phyloP scores from a whole-genome alignment of 2,113 vertebrate genomes.

The Desmodus rotundus region DNA sequence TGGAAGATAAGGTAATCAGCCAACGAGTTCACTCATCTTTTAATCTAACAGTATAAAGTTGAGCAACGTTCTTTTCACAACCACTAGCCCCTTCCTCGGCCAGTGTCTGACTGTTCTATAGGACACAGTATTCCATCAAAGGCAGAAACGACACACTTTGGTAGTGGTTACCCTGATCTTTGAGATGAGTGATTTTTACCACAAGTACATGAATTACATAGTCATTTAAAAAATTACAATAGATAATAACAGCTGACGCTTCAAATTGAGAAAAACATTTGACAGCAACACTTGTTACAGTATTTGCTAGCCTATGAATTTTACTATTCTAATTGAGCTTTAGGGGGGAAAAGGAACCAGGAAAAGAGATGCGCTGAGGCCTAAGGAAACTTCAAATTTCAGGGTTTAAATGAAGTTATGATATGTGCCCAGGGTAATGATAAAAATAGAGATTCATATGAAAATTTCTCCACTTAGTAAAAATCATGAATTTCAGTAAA shows the following conservation, averaged over 20 bases:
- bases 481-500: conserved; percentile 51
- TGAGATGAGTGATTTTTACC: conserved; percentile 50
- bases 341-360: conserved; percentile 22
- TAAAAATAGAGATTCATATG: conserved; percentile 1
- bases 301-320: conserved; percentile 39
- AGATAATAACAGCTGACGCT: conserved; percentile 48
- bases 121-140: conserved; percentile 27
- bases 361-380: conserved; percentile 32
- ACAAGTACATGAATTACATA: conserved; percentile 5
- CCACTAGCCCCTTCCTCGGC: not conserved
- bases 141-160: conserved; percentile 8
- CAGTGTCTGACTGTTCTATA: not conserved
- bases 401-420: conserved; percentile 20
- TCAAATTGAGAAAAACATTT: conserved; percentile 58
- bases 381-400: conserved; percentile 9
- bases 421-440: conserved; percentile 24
- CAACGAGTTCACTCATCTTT: not conserved
- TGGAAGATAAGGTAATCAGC: not conserved
- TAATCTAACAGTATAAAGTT: conserved; percentile 24
- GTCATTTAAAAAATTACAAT: conserved; percentile 49
- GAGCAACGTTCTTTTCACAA: conserved; percentile 6
- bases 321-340: conserved; percentile 39
- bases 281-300: conserved; percentile 27
- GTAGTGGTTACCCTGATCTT: conserved; percentile 29
- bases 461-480: conserved; percentile 43